Evolutionary conservation across 2,888 invertebrate species (phyloP).

Genomic region (Flabesymbios commensalis): DNA sequence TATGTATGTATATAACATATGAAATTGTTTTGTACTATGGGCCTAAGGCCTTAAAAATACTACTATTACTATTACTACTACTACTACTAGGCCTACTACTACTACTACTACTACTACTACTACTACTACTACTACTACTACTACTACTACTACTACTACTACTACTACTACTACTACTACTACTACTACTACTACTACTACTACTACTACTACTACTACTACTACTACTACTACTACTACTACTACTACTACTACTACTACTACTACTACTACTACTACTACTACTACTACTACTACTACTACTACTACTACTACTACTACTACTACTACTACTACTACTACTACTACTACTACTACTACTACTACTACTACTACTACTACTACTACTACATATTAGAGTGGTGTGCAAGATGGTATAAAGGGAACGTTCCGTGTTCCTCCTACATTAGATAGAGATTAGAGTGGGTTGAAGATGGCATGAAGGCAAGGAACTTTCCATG

Average conservation of each 20-base stretch:
- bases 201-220: slow-evolving; percentile 5
- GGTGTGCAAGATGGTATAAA: too few species aligned
- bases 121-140: slow-evolving; percentile 8
- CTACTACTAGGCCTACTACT: too few species aligned
- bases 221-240: slow-evolving; percentile 5
- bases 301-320: slow-evolving; percentile 8
- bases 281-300: slow-evolving; percentile 5
- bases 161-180: slow-evolving; percentile 8
- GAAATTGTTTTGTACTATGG: too few species aligned
- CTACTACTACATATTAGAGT: too few species aligned
- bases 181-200: slow-evolving; percentile 7
- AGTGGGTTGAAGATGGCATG: too few species aligned
- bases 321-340: slow-evolving; percentile 7
- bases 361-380: slow-evolving; percentile 9
- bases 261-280: slow-evolving; percentile 5
- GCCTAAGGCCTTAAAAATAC: too few species aligned
- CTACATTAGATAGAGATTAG: too few species aligned
- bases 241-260: slow-evolving; percentile 5
- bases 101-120: slow-evolving; percentile 2
- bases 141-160: slow-evolving; percentile 7
- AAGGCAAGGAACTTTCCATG: too few species aligned
- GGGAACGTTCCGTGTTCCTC: too few species aligned
- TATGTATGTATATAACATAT: too few species aligned
- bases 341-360: slow-evolving; percentile 8
- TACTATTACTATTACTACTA: too few species aligned